Percentiles rank a stretch among this genome's conserved stretches.
These are phyloP conservation scores for Heliconius hortense DNA, from an alignment of 2,888 invertebrate species.

Conservation along the genomic window DNA sequence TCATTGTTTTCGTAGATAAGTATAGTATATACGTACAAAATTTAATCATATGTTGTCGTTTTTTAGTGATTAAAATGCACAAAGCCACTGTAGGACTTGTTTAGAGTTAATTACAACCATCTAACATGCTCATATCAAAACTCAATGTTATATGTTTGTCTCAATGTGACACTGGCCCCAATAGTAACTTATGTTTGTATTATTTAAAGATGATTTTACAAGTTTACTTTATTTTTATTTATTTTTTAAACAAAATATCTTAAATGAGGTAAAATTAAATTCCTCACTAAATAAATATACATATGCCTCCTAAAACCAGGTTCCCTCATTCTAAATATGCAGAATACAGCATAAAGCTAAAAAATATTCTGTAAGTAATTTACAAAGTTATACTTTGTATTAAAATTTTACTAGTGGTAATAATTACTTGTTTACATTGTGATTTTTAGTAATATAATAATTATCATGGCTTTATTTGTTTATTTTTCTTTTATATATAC, in stretches of 20 bases:
- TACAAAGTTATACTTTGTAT: not conserved
- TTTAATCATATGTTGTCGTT: conserved; percentile 47
- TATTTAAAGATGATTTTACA: conserved; percentile 26
- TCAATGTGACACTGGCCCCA: conserved; percentile 48
- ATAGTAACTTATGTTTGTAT: conserved; percentile 37
- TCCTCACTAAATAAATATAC: not conserved
- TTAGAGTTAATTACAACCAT: conserved; percentile 40
- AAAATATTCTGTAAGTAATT: not conserved
- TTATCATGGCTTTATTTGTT: not conserved
- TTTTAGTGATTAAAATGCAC: conserved; percentile 44
- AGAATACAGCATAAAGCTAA: no score
- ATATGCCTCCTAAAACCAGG: not conserved
- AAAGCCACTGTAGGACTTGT: conserved; percentile 38
- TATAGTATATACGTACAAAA: conserved; percentile 50
- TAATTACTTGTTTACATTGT: not conserved
- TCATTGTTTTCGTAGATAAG: conserved; percentile 69
- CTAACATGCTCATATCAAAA: conserved; percentile 44
- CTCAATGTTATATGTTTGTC: conserved; percentile 48
- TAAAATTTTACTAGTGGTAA: conserved; percentile 3
- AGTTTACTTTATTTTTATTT: conserved; percentile 9
- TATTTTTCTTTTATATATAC: not conserved
- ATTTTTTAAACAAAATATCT: not conserved
- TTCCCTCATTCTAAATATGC: not conserved
- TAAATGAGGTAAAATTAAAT: not conserved
- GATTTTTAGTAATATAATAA: not conserved